Evolutionary conservation across 2,888 invertebrate genomes (phyloP).

Genomic region (Frankliniella fusca): DNA sequence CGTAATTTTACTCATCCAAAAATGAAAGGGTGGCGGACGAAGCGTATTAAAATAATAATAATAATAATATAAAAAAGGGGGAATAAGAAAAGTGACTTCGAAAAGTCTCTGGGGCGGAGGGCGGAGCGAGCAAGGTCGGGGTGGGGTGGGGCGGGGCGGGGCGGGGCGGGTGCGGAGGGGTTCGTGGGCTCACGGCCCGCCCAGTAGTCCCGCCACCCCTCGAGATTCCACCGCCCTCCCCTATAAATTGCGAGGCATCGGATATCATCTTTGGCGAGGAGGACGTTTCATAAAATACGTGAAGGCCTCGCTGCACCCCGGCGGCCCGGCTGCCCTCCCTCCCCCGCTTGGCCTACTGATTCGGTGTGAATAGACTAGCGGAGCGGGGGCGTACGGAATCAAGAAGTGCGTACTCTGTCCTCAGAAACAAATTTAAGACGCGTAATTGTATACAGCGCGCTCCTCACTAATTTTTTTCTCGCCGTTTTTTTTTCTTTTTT

Average conservation of each 20-base stretch:
- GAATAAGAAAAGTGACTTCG: not conserved
- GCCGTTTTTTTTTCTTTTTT: too few species aligned
- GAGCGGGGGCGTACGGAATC: not conserved
- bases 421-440: not conserved
- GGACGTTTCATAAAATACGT: constrained; percentile 25
- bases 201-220: not conserved
- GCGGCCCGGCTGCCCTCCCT: not conserved
- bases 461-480: not conserved
- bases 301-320: not conserved
- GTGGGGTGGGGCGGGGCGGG: too few species aligned
- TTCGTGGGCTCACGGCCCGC: too few species aligned
- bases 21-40: constrained; percentile 3
- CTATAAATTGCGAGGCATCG: constrained; percentile 24
- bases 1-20: constrained; percentile 23
- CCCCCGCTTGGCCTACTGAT: not conserved
- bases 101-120: not conserved
- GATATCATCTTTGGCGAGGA: constrained; percentile 20
- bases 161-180: too few species aligned
- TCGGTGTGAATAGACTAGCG: not conserved
- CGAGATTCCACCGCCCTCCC: not conserved
- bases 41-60: not conserved
- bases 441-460: not conserved
- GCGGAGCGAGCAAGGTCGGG: not conserved
- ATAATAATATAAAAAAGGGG: not conserved
- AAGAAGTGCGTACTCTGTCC: too few species aligned